Conservation (phyloP, 2,888 invertebrate species). For the Sminthurinus aureus region DNA sequence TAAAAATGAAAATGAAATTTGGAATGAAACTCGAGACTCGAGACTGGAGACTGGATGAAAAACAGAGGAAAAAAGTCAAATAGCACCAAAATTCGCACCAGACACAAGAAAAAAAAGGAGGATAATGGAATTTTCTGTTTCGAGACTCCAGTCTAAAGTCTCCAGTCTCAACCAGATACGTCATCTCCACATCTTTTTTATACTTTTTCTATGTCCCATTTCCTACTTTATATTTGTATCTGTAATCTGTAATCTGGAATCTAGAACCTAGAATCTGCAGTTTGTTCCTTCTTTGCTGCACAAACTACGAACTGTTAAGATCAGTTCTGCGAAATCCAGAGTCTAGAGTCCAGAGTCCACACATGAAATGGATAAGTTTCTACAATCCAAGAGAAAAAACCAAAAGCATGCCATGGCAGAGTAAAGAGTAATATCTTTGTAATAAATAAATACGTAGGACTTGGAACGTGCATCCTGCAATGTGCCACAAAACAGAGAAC, state of each 20-base stretch:
- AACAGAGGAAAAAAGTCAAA: not conserved
- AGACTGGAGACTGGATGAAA: not conserved
- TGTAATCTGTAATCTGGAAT: too few relatives aligned
- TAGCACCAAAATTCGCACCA: too few relatives aligned
- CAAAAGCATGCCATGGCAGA: not conserved
- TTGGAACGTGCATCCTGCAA: too few relatives aligned
- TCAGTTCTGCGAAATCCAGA: too few relatives aligned
- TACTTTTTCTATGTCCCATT: too few relatives aligned
- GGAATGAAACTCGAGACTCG: not conserved
- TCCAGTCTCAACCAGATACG: too few relatives aligned
- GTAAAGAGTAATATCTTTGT: too few relatives aligned
- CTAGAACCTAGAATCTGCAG: too few relatives aligned
- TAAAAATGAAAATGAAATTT: not conserved
- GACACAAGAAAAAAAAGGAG: not conserved
- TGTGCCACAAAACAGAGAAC: not conserved
- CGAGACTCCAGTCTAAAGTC: not conserved
- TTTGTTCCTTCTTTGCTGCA: not conserved
- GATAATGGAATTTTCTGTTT: conserved; percentile 11
- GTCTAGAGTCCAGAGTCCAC: not conserved
- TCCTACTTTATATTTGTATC: too few relatives aligned
- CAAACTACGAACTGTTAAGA: not conserved
- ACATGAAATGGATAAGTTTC: not conserved
- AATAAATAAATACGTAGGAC: too few relatives aligned
- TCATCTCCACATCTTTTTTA: too few relatives aligned
- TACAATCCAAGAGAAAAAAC: not conserved